A percentile compares a stretch with the other conserved stretches of the same genome.
phyloP scores from a whole-genome alignment of 2,113 vertebrate genomes.

The Otus sunia region DNA sequence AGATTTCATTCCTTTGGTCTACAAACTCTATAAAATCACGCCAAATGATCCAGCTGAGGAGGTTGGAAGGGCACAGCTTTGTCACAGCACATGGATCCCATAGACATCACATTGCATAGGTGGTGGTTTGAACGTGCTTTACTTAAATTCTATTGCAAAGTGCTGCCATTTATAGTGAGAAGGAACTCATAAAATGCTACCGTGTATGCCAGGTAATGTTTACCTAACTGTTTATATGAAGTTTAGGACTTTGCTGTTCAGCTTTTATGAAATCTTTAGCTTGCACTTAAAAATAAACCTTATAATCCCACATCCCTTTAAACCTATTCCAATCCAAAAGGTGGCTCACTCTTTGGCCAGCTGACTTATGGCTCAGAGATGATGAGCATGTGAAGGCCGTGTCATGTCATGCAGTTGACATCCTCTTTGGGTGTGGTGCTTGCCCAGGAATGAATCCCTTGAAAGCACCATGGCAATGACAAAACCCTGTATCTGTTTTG shows the following conservation, averaged over 20 bases:
- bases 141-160: conserved; percentile 61
- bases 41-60: background rate
- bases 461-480: accelerated
- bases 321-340: background rate
- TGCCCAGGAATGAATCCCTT: background rate
- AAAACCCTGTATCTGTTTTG: background rate
- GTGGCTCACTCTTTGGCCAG: background rate
- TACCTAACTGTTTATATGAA: conserved; percentile 21
- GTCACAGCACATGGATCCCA: background rate
- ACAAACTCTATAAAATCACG: background rate
- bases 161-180: background rate
- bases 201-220: conserved; percentile 54
- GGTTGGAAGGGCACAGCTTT: background rate
- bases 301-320: background rate
- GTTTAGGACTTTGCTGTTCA: conserved; percentile 39
- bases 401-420: background rate
- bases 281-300: conserved; percentile 36
- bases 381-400: background rate
- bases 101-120: conserved; percentile 9
- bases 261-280: conserved; percentile 1
- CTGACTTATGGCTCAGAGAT: background rate
- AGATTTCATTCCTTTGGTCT: background rate
- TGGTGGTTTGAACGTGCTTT: conserved; percentile 59
- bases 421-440: background rate
- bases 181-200: conserved; percentile 51